A percentile compares a stretch with the other conserved stretches of the same genome.
phyloP scores from a whole-genome alignment of 2,888 invertebrate species.

The Ditylenchus weischeri region DNA sequence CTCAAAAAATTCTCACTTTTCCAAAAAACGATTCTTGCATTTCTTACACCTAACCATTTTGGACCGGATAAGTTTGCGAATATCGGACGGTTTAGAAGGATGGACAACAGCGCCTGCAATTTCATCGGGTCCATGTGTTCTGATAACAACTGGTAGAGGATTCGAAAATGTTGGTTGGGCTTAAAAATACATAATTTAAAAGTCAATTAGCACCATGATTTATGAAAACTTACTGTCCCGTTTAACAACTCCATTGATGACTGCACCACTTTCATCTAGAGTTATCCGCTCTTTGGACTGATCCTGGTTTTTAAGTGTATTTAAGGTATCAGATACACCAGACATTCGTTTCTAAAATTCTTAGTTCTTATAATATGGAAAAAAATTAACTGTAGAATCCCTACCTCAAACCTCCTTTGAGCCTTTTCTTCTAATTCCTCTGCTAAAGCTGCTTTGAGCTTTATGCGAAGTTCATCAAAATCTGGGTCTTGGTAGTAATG shows the following conservation, averaged over 20 bases:
- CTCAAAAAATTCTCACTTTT: conserved; percentile 21
- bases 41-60: conserved; percentile 57
- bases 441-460: conserved; percentile 22
- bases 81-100: conserved; percentile 49
- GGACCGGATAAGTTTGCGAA: conserved; percentile 47
- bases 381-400: not conserved
- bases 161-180: conserved; percentile 3
- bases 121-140: conserved; percentile 33
- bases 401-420: conserved; percentile 14
- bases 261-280: conserved; percentile 23
- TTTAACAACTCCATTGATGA: conserved; percentile 28
- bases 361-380: not conserved
- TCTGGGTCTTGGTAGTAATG: conserved; percentile 24
- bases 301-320: conserved; percentile 22
- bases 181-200: not conserved
- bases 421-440: conserved; percentile 22
- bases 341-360: conserved; percentile 20
- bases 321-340: conserved; percentile 26
- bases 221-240: not conserved
- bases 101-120: conserved; percentile 38
- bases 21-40: conserved; percentile 58
- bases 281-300: conserved; percentile 27
- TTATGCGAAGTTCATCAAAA: conserved; percentile 30
- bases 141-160: conserved; percentile 32
- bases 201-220: not conserved